phyloP scores from a whole-genome alignment of 1,140 invertebrate species.

The Dinoponera quadriceps region DNA sequence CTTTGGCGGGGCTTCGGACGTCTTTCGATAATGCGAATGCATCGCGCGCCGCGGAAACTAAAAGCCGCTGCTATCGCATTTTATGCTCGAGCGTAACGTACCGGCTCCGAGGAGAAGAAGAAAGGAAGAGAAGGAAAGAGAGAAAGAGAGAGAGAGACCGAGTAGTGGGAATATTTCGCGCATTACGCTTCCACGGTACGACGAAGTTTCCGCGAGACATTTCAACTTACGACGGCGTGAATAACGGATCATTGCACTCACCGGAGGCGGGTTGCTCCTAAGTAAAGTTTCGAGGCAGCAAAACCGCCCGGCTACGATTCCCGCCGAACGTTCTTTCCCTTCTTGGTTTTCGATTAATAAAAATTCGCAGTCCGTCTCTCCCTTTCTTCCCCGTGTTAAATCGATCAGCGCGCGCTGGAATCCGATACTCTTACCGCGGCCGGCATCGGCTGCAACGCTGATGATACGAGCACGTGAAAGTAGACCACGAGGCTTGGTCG shows the following conservation, averaged over 20 bases:
- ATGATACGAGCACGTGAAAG: conserved; percentile 69
- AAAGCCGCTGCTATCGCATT: conserved; percentile 41
- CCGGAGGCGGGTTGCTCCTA: conserved; percentile 24
- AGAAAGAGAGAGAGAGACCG: conserved; percentile 17
- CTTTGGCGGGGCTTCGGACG: neutral
- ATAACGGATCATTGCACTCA: conserved; percentile 68
- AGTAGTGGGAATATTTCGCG: conserved; percentile 46
- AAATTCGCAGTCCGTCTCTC: neutral
- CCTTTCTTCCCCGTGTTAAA: neutral
- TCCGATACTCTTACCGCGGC: conserved; percentile 46
- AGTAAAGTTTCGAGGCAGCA: neutral
- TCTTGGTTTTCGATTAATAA: neutral
- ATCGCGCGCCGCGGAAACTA: conserved; percentile 31
- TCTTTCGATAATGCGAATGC: conserved; percentile 27
- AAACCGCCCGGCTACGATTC: neutral
- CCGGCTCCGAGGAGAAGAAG: neutral
- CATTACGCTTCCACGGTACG: conserved; percentile 51
- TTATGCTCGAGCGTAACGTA: conserved; percentile 42
- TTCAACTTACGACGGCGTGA: conserved; percentile 59
- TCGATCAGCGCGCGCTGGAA: conserved; percentile 21
- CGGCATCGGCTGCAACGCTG: conserved; percentile 50
- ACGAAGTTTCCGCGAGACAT: conserved; percentile 55
- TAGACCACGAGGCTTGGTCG: conserved; percentile 58
- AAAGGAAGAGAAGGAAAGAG: no score
- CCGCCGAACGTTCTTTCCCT: no score